Evolutionary conservation across 2,113 vertebrate genomes (phyloP).

Genomic region (Lota lota): DNA sequence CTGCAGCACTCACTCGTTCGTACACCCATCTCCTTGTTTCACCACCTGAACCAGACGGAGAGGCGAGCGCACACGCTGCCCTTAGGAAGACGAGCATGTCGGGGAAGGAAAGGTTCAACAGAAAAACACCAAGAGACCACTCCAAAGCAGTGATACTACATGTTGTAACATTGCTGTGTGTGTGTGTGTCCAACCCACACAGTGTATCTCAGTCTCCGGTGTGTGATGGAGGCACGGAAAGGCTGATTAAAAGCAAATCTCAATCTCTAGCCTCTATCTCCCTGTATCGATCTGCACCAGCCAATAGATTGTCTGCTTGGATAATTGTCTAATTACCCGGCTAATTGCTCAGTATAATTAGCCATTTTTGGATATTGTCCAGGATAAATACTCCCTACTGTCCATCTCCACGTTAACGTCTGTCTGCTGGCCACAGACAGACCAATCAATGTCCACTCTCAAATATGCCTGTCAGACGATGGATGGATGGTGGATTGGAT

Average conservation of each 20-base stretch:
- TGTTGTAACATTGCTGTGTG: no score
- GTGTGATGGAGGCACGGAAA: constrained; percentile 11
- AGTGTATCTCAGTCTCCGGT: neutral
- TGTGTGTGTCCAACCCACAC: no score
- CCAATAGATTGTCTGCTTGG: constrained; percentile 69
- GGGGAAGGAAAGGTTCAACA: constrained; percentile 11
- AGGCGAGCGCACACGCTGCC: constrained; percentile 6
- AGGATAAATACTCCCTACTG: constrained; percentile 66
- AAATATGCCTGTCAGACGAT: constrained; percentile 21
- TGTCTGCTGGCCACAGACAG: constrained; percentile 43
- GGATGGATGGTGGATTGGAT: neutral
- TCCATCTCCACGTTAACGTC: constrained; percentile 43
- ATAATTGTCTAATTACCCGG: constrained; percentile 77
- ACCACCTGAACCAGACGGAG: constrained; percentile 15
- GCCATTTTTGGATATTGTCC: constrained; percentile 75
- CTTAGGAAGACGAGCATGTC: neutral
- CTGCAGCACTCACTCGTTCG: constrained; percentile 39
- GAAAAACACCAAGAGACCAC: neutral
- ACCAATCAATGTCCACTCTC: constrained; percentile 52
- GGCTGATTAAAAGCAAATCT: constrained; percentile 42
- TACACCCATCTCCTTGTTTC: constrained; percentile 31
- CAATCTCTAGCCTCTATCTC: constrained; percentile 1
- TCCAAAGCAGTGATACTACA: no score
- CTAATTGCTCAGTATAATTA: constrained; percentile 78
- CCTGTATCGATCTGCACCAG: constrained; percentile 60